Evolutionary conservation across 2,888 invertebrate genomes (phyloP).

Genomic region (Cylloceria caligata): DNA sequence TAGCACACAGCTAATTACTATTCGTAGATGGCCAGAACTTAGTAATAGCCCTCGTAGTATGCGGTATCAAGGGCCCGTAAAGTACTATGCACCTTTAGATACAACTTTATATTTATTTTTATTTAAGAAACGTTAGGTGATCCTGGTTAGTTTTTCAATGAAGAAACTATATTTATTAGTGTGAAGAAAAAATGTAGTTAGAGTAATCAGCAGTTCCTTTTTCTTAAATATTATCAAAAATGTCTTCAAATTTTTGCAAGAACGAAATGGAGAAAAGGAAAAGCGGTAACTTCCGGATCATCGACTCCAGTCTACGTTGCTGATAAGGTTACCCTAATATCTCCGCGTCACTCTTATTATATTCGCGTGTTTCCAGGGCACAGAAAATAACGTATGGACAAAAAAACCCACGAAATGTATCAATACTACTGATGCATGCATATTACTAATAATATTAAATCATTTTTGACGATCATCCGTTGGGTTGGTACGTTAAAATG

Average conservation of each 20-base stretch:
- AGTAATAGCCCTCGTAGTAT: too few relatives aligned
- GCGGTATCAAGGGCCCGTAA: too few relatives aligned
- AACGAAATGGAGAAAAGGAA: too few relatives aligned
- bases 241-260: background rate
- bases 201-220: background rate
- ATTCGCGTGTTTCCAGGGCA: background rate
- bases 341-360: background rate
- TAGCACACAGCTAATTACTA: too few relatives aligned
- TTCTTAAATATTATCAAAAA: background rate
- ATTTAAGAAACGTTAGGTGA: background rate
- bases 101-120: too few relatives aligned
- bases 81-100: too few relatives aligned
- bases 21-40: too few relatives aligned
- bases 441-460: constrained; percentile 27
- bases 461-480: background rate
- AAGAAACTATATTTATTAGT: background rate
- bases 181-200: background rate
- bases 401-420: background rate
- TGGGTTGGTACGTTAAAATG: background rate
- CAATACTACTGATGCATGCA: background rate
- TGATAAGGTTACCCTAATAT: background rate
- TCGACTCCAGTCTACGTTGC: background rate
- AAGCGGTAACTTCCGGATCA: too few relatives aligned
- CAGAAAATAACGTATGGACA: background rate
- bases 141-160: background rate